Conservation (phyloP, 1,140 invertebrate species). For the Bicyclus anynana region DNA sequence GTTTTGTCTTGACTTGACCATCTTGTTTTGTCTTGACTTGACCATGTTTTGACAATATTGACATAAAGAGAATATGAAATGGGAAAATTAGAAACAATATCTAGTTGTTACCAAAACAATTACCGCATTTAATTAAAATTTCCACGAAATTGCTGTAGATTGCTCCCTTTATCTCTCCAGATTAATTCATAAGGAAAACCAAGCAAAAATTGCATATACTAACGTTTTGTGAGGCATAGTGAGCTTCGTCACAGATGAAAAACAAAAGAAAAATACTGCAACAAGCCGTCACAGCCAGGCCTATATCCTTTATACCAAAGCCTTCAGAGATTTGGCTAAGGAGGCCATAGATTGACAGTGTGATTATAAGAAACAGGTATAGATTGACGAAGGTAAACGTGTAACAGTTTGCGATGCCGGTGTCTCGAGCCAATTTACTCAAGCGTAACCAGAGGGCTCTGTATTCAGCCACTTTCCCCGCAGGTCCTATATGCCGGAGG, state of each 20-base stretch:
- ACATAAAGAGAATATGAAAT: no score
- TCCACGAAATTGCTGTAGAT: no score
- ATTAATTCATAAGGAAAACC: no score
- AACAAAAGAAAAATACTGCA: constrained; percentile 80
- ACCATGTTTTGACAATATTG: no score
- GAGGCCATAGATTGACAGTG: constrained; percentile 82
- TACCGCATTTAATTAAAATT: no score
- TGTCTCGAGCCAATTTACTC: constrained; percentile 80
- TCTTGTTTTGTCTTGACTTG: no score
- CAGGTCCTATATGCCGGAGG: constrained; percentile 80
- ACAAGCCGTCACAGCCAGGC: constrained; percentile 79
- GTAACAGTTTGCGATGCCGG: constrained; percentile 80
- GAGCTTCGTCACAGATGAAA: constrained; percentile 83
- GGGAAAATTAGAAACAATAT: no score
- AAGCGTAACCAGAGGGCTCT: constrained; percentile 81
- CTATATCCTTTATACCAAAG: constrained; percentile 82
- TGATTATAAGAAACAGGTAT: constrained; percentile 83
- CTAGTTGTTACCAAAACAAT: no score
- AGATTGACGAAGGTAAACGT: constrained; percentile 81
- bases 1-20: no score
- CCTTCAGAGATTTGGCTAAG: constrained; percentile 83
- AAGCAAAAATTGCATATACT: constrained; percentile 25
- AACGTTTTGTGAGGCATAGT: constrained; percentile 81
- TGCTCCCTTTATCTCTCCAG: no score
- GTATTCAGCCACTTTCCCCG: constrained; percentile 80